These are phyloP conservation scores for Fundulus diaphanus DNA, from an alignment of 2,797 vertebrate species.

Conservation along the genomic window DNA sequence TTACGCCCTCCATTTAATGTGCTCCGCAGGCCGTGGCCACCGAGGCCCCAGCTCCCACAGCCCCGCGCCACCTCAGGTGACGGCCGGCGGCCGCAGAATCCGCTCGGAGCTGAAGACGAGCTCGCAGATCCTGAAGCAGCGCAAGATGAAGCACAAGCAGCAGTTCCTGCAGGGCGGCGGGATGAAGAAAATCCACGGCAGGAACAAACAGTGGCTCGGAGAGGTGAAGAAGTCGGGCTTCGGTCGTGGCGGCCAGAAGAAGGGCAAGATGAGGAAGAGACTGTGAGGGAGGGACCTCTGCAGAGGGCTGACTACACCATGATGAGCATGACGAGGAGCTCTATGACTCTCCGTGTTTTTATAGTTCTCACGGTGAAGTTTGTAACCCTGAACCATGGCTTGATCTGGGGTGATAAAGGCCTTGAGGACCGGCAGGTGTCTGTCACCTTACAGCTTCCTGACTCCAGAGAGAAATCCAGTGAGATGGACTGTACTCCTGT, in stretches of 20 bases:
- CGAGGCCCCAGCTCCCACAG: slow-evolving; percentile 42
- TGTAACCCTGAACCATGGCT: slow-evolving; percentile 13
- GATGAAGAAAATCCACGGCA: slow-evolving; percentile 82
- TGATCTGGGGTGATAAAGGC: not conserved
- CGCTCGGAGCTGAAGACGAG: slow-evolving; percentile 88
- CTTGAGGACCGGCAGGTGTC: slow-evolving; percentile 6
- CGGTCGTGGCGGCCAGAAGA: slow-evolving; percentile 82
- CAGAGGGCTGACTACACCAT: not conserved
- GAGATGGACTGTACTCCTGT: slow-evolving; percentile 3
- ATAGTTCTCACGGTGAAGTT: not conserved
- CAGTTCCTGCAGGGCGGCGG: slow-evolving; percentile 91
- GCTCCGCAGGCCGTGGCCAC: slow-evolving; percentile 52
- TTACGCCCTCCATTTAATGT: not conserved
- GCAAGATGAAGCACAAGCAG: slow-evolving; percentile 86
- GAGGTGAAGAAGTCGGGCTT: slow-evolving; percentile 90
- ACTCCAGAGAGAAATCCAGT: slow-evolving; percentile 8
- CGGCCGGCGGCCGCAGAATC: slow-evolving; percentile 46
- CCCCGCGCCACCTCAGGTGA: slow-evolving; percentile 3
- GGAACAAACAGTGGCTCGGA: slow-evolving; percentile 77
- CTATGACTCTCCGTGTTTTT: not conserved
- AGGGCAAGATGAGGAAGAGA: slow-evolving; percentile 85
- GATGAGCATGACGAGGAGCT: not conserved
- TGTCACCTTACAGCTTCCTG: slow-evolving; percentile 1
- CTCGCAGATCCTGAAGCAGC: slow-evolving; percentile 93
- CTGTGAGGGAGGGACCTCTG: slow-evolving; percentile 29